Evolutionary conservation across 1,140 invertebrate species (phyloP).

Genomic region (Drosophila nigromelanica): DNA sequence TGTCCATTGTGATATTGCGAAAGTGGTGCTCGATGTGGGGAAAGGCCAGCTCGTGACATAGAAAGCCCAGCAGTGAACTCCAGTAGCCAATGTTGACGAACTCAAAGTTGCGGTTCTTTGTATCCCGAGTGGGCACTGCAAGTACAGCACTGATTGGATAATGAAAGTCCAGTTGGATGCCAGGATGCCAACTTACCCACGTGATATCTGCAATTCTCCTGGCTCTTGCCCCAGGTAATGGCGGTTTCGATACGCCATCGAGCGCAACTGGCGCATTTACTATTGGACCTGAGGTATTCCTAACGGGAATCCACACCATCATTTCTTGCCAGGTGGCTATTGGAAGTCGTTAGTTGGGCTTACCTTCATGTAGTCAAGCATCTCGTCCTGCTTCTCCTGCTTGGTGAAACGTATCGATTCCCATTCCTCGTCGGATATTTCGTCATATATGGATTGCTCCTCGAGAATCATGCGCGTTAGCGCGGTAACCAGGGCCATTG

Average conservation of each 20-base stretch:
- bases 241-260: conserved; percentile 74
- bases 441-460: conserved; percentile 88
- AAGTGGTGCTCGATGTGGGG: conserved; percentile 92
- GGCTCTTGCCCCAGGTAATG: conserved; percentile 78
- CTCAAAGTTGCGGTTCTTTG: conserved; percentile 76
- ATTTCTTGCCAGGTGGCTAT: not conserved
- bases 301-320: not conserved
- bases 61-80: conserved; percentile 88
- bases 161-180: not conserved
- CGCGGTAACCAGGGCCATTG: conserved; percentile 86
- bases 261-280: conserved; percentile 88
- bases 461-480: conserved; percentile 87
- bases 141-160: not conserved
- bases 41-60: conserved; percentile 89
- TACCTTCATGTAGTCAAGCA: conserved; percentile 85
- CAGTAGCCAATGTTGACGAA: conserved; percentile 89
- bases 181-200: conserved; percentile 19
- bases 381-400: conserved; percentile 86
- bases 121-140: conserved; percentile 47
- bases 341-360: not conserved
- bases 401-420: conserved; percentile 89
- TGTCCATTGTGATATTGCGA: conserved; percentile 88
- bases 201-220: conserved; percentile 65
- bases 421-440: conserved; percentile 92
- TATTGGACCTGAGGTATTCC: conserved; percentile 84